A percentile compares a stretch with the other conserved stretches of the same genome.
Evolutionary conservation across 2,888 invertebrate genomes (phyloP).

Genomic region (Lasioglossum villosulum): DNA sequence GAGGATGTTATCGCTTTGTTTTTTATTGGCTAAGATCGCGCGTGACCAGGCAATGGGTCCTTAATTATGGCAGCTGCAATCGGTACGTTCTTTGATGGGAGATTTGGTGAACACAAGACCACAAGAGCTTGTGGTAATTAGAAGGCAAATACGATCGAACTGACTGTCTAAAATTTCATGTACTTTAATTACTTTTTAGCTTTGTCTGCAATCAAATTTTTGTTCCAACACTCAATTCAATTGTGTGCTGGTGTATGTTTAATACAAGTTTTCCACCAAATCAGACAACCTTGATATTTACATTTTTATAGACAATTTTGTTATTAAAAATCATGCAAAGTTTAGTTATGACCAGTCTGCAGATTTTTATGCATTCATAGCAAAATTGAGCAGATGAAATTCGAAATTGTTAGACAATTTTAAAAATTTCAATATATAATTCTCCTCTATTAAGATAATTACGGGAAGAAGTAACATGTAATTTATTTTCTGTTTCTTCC

Average conservation of each 20-base stretch:
- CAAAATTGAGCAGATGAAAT: no score
- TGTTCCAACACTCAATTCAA: background rate
- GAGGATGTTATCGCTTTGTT: constrained; percentile 38
- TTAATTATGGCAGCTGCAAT: constrained; percentile 12
- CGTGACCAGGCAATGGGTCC: background rate
- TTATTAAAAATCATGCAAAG: no score
- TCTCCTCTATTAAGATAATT: no score
- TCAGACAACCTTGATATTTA: no score
- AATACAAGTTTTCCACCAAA: background rate
- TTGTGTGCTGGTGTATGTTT: background rate
- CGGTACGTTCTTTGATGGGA: background rate
- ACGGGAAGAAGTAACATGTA: no score
- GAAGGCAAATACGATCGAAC: background rate
- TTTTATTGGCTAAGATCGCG: background rate
- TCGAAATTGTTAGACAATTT: no score
- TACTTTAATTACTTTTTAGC: background rate
- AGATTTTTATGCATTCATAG: no score
- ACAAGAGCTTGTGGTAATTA: background rate
- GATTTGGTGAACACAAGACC: background rate
- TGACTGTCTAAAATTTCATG: background rate
- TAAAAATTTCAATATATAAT: no score
- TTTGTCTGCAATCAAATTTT: background rate
- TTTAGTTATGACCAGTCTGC: background rate
- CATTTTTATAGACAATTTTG: background rate
- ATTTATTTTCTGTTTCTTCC: no score